These are phyloP conservation scores for Nautilus pompilius DNA, from an alignment of 1,140 invertebrate genomes.

Conservation along the genomic window DNA sequence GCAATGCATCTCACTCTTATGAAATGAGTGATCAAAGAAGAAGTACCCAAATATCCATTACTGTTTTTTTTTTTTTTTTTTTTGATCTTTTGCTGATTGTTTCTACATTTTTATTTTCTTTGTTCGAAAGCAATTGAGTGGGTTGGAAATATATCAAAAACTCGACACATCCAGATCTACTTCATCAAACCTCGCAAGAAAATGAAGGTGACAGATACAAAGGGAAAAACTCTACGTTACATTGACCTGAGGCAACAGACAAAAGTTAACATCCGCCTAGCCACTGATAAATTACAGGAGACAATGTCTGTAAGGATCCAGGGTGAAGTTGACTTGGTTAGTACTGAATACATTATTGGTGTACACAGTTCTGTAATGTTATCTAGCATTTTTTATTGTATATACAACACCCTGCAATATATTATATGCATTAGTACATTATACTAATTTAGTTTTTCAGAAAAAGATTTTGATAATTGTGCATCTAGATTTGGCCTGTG, in stretches of 20 bases:
- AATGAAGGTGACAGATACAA: slow-evolving; percentile 27
- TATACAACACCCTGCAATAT: not conserved
- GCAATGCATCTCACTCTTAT: too few species aligned
- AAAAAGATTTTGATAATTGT: not conserved
- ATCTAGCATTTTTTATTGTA: not conserved
- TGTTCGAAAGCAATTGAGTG: slow-evolving; percentile 31
- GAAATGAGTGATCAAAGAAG: too few species aligned
- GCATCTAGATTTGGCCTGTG: not conserved
- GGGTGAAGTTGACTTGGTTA: slow-evolving; percentile 32
- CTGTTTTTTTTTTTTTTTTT: too few species aligned
- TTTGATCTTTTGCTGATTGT: not conserved
- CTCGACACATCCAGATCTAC: slow-evolving; percentile 25
- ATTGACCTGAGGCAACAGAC: slow-evolving; percentile 57
- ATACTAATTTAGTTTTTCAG: not conserved
- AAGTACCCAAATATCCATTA: too few species aligned
- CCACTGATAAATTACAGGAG: slow-evolving; percentile 11
- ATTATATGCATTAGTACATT: not conserved
- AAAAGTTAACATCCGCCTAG: slow-evolving; percentile 14
- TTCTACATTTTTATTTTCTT: not conserved
- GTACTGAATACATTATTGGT: not conserved
- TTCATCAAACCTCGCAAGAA: slow-evolving; percentile 23
- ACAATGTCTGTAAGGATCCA: slow-evolving; percentile 23
- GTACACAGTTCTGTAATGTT: not conserved
- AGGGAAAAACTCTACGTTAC: slow-evolving; percentile 47
- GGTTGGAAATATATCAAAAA: slow-evolving; percentile 26